Evolutionary conservation across 2,797 vertebrate species (phyloP), one percentile per base, ranked within the genome.

Genomic region (Muscicapa striata): DNA sequence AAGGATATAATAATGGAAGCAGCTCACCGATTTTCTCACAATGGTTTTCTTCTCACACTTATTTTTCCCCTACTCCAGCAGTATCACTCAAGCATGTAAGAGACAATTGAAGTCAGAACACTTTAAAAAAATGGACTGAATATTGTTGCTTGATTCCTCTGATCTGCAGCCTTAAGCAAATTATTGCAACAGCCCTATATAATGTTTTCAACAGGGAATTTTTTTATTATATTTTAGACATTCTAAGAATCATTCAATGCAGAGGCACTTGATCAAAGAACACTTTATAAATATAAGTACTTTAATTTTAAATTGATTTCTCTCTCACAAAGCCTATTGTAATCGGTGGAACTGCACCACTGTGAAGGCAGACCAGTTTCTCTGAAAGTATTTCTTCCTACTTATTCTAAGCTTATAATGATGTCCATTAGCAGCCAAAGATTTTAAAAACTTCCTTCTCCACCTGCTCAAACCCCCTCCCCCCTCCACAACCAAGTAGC

Each of bases 251-350:
- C 11, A 15, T 61, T 67, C 68, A 84, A 16, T 76, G 11, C 46
- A 84, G 49, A 87, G 11, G 30, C 18, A 34, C 16, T 52, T 93
- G 52, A 92, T 91, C 88, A 95, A 93, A 89, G 32, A 51, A 16
- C 20, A 70, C 72, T 80, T 73, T 55, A 79, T 70, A 91, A 58
- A 78, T 81, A 51, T 32, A 90, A 80, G n/a, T 22, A 18, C 23
- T 93, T 92, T 93, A 93, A 85, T 93, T 94, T 95, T 62, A 75
- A 78, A 79, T 77, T 68, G 61, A 87, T 93, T 92, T 89, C 13
- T 62, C 61, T 89, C 55, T 72, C 43, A 68, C 24, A 77, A 91
- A 89, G 40, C n/a, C 54, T 59, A 16, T 12, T 80, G 55, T 89
- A 80, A 87, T 52, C 0, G 0, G 49, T 72, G 58, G 58, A 87